phyloP scores from a whole-genome alignment of 2,797 vertebrate species.

The Pangasius macronema region DNA sequence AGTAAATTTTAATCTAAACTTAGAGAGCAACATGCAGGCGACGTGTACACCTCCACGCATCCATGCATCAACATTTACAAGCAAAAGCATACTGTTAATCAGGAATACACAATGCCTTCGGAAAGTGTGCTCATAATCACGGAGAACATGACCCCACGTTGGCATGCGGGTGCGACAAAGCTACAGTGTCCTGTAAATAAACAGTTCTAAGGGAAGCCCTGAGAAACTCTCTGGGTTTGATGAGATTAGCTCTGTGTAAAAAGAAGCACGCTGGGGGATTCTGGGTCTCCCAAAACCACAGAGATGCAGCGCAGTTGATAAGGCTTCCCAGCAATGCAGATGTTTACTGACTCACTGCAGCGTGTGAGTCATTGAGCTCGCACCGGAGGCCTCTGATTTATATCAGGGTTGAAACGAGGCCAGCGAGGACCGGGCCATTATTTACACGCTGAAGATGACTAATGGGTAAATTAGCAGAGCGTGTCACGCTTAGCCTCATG shows the following conservation, averaged over 20 bases:
- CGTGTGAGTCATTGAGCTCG: slow-evolving; percentile 53
- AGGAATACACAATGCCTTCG: slow-evolving; percentile 63
- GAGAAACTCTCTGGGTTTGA: slow-evolving; percentile 69
- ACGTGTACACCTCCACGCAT: slow-evolving; percentile 57
- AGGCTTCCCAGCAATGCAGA: slow-evolving; percentile 65
- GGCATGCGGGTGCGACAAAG: slow-evolving; percentile 71
- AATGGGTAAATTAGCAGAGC: slow-evolving; percentile 18
- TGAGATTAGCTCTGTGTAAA: slow-evolving; percentile 61
- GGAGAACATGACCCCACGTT: slow-evolving; percentile 61
- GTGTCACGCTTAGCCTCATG: slow-evolving; percentile 27
- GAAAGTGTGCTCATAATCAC: slow-evolving; percentile 66
- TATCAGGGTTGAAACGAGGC: slow-evolving; percentile 49
- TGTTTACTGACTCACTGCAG: slow-evolving; percentile 74
- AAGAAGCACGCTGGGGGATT: slow-evolving; percentile 61
- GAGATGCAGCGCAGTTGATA: slow-evolving; percentile 71
- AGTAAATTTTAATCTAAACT: slow-evolving; percentile 63
- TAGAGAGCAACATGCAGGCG: slow-evolving; percentile 65
- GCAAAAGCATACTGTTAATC: slow-evolving; percentile 71
- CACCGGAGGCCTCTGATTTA: slow-evolving; percentile 49
- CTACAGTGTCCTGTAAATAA: slow-evolving; percentile 67
- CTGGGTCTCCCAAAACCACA: slow-evolving; percentile 60
- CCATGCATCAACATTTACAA: slow-evolving; percentile 49
- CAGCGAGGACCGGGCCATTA: slow-evolving; percentile 26
- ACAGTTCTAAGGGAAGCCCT: slow-evolving; percentile 66
- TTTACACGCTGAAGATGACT: slow-evolving; percentile 34